Evolutionary conservation across 2,888 invertebrate species (phyloP).

Genomic region (Dichetophora obliterata): DNA sequence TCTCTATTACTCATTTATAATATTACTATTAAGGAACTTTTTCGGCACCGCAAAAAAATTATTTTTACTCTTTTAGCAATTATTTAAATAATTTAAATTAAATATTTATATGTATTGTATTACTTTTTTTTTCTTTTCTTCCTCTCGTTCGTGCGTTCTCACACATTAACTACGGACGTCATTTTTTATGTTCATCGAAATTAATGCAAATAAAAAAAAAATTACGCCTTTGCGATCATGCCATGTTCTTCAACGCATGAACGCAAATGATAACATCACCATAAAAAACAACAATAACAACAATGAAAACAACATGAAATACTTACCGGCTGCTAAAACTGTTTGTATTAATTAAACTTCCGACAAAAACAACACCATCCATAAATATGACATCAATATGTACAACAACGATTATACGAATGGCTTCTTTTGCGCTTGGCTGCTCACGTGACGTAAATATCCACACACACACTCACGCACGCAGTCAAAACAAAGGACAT

Average conservation of each 20-base stretch:
- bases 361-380: neutral
- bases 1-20: too few species aligned
- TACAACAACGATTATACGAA: neutral
- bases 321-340: neutral
- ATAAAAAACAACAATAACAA: neutral
- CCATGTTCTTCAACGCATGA: neutral
- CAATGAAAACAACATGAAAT: neutral
- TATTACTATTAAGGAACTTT: too few species aligned
- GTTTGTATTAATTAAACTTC: conserved; percentile 1
- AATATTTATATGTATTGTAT: too few species aligned
- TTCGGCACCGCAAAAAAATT: too few species aligned
- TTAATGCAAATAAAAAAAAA: neutral
- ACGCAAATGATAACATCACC: neutral
- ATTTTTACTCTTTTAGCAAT: too few species aligned
- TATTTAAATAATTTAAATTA: too few species aligned
- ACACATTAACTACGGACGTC: neutral
- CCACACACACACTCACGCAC: neutral
- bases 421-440: too few species aligned
- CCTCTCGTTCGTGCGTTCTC: neutral
- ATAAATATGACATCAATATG: conserved; percentile 1
- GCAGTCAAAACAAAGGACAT: conserved; percentile 82
- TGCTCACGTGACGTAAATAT: neutral
- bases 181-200: neutral
- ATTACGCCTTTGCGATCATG: neutral
- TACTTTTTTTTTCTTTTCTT: too few species aligned